Evolutionary conservation across 2,113 vertebrate genomes (phyloP), one percentile per base, ranked within the genome.

Genomic region (Trematomus loennbergii): DNA sequence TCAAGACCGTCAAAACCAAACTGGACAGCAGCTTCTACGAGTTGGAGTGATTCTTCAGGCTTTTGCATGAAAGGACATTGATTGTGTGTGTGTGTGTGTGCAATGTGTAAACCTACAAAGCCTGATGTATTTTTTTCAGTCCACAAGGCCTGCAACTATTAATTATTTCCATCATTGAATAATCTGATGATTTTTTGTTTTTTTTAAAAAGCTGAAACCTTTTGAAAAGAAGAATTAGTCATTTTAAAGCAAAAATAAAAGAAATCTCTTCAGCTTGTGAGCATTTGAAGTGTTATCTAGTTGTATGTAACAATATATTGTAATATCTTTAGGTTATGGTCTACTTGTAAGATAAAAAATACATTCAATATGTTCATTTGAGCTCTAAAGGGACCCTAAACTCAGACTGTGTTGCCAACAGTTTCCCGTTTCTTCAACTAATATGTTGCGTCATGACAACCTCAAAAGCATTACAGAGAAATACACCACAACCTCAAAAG

Each of bases 1-100:
- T 97, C 84, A 68, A 25, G 43, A 16, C 36, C 0, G 81, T 97
- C 5, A 78, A n/a, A 58, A 5, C 12, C 1, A 43, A 70, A 2
- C 84, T 97, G 33, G 84, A 87, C 15, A 84, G 59, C 68, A 68
- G 45, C 55, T 76, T 18, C 1, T 90, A 86, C 0, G 66, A 81
- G 78, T 1, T 87, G 72, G 78, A 46, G 10, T 85, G 22, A 49
- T 18, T 25, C n/a, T 13, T 29, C 36, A 45, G 60, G 18, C 36
- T 45, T 18, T 8, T 45, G 36, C 43, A 25, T 2, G 25, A 43
- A 59, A 52, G 45, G 46, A 67, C 46, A 25, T 18, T 52, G 13
- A 43, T 0, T 46, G 25, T 29, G 25, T 29, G 25, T 29, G 25
- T 29, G 25, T 70, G 17, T 63, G 33, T 63, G 52, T 68, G 33